Conservation (phyloP, 2,797 vertebrate species). For the Selene dorsalis region DNA sequence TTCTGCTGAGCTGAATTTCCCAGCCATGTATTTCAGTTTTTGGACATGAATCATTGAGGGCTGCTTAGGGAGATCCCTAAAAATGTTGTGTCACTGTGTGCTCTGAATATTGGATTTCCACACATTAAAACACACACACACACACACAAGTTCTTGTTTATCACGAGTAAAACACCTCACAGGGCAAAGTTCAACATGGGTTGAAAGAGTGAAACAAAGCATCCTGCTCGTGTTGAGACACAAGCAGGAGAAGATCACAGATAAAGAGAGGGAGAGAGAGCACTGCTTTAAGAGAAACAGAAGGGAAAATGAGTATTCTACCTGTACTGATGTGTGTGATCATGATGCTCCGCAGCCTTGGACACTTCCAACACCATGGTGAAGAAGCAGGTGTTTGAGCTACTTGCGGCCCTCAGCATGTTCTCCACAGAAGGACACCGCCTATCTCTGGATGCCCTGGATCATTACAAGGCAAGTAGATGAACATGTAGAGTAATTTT, state of each 20-base stretch:
- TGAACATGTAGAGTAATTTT: not conserved
- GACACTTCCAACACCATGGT: slow-evolving; percentile 98
- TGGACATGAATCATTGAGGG: slow-evolving; percentile 37
- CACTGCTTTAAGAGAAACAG: slow-evolving; percentile 3
- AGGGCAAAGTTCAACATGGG: slow-evolving; percentile 72
- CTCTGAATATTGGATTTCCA: slow-evolving; percentile 43
- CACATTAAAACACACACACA: slow-evolving; percentile 19
- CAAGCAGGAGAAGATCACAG: not conserved
- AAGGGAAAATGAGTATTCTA: not conserved
- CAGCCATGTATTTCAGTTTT: not conserved
- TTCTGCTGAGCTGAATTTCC: slow-evolving; percentile 26
- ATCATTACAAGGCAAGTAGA: slow-evolving; percentile 95
- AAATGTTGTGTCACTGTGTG: not conserved
- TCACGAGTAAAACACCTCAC: slow-evolving; percentile 35
- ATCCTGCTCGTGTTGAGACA: not conserved
- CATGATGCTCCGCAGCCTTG: slow-evolving; percentile 84
- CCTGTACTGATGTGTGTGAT: slow-evolving; percentile 34
- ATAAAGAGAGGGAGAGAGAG: not conserved
- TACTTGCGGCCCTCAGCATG: slow-evolving; percentile 95
- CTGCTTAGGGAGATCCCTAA: slow-evolving; percentile 19
- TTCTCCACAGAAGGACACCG: slow-evolving; percentile 91
- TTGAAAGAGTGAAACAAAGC: slow-evolving; percentile 33
- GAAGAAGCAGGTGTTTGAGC: slow-evolving; percentile 98
- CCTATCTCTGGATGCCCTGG: slow-evolving; percentile 93
- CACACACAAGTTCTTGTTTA: slow-evolving; percentile 35